Evolutionary conservation across 2,888 invertebrate genomes (phyloP).

Genomic region (Proisotoma minuta): DNA sequence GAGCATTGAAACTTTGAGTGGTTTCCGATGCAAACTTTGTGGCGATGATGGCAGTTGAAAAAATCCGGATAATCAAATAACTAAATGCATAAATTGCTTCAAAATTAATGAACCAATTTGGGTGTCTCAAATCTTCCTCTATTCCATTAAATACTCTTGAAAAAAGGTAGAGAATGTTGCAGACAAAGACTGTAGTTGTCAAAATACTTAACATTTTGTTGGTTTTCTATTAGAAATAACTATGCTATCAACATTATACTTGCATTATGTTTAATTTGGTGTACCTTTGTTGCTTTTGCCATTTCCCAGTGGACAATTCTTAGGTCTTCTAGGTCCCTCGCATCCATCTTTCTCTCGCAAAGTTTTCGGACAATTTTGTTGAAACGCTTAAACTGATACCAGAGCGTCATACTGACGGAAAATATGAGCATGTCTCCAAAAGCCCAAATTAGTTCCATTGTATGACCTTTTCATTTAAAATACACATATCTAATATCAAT

Average conservation of each 20-base stretch:
- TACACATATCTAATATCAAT: background rate
- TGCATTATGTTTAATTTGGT: background rate
- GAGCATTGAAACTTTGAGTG: background rate
- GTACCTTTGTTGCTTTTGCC: conserved; percentile 23
- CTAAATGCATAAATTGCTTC: conserved; percentile 23
- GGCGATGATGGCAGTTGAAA: conserved; percentile 25
- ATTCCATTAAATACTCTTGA: conserved; percentile 24
- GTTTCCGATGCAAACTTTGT: conserved; percentile 20
- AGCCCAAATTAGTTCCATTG: conserved; percentile 20
- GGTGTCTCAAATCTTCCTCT: conserved; percentile 17
- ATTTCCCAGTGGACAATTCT: conserved; percentile 26
- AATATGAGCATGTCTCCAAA: conserved; percentile 25
- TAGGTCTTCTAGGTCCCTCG: conserved; percentile 18
- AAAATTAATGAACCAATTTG: conserved; percentile 18
- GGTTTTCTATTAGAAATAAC: conserved; percentile 16
- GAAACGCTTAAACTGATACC: conserved; percentile 15
- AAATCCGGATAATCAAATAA: conserved; percentile 20
- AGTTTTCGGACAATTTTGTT: conserved; percentile 5
- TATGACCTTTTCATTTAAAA: conserved; percentile 10
- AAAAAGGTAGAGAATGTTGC: conserved; percentile 32
- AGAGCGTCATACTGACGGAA: background rate
- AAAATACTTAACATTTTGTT: conserved; percentile 20
- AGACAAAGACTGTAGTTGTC: conserved; percentile 20
- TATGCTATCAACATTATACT: background rate
- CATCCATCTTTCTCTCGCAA: background rate